phyloP scores from a whole-genome alignment of 1,140 invertebrate genomes.

The Ruditapes philippinarum region DNA sequence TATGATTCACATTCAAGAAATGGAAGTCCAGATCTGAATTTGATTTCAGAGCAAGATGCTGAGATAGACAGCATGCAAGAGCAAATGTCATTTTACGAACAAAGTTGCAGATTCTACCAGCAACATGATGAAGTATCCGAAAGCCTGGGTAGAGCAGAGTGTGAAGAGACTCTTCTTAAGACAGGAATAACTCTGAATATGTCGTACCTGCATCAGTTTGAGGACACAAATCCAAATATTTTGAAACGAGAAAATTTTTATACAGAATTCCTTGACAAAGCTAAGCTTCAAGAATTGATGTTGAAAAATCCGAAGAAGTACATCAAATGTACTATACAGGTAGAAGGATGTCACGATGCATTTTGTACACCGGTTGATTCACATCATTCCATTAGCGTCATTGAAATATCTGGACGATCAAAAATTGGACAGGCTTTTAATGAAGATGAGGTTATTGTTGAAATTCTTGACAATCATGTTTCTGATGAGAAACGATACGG shows the following conservation, averaged over 20 bases:
- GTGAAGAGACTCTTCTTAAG: neutral
- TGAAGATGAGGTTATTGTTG: conserved; percentile 82
- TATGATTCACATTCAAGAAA: neutral
- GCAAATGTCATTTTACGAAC: conserved; percentile 45
- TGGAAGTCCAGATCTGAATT: neutral
- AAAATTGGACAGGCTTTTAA: conserved; percentile 80
- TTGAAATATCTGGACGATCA: conserved; percentile 78
- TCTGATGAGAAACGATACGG: conserved; percentile 64
- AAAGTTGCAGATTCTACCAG: conserved; percentile 21
- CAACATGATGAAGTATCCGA: neutral
- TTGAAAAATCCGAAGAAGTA: conserved; percentile 67
- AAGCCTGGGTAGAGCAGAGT: neutral
- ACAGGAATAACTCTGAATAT: neutral
- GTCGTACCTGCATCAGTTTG: conserved; percentile 36
- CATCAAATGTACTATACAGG: conserved; percentile 71
- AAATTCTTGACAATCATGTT: conserved; percentile 70
- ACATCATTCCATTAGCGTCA: conserved; percentile 52
- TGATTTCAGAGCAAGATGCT: neutral
- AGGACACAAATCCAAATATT: neutral
- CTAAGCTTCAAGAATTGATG: neutral
- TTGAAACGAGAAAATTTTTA: conserved; percentile 12
- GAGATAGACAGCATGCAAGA: neutral
- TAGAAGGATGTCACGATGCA: conserved; percentile 71
- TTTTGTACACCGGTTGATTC: conserved; percentile 67
- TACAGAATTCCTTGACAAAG: conserved; percentile 3